Percentiles rank a stretch among this genome's conserved stretches.
Conservation (phyloP, 2,888 invertebrate species). For the Volucella inanis region DNA sequence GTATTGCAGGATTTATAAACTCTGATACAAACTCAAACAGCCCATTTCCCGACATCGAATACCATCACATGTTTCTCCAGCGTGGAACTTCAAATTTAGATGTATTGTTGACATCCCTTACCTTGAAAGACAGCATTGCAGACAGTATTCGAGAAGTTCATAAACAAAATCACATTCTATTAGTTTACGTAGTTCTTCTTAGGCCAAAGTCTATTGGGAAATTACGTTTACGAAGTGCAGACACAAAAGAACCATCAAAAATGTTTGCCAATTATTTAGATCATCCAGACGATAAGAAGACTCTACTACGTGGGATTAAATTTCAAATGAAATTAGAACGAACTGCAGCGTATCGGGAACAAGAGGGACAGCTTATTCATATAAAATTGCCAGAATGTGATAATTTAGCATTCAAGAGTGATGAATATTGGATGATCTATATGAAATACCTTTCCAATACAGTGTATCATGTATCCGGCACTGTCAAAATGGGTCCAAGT, state of each 20-base stretch:
- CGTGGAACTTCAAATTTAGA: constrained; percentile 76
- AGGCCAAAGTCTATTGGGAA: constrained; percentile 83
- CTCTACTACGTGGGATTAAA: constrained; percentile 79
- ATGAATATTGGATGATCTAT: constrained; percentile 87
- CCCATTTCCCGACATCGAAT: constrained; percentile 86
- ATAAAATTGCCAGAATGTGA: constrained; percentile 77
- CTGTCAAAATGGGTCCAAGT: constrained; percentile 88
- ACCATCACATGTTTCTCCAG: constrained; percentile 83
- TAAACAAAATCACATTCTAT: constrained; percentile 63
- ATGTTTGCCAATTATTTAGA: constrained; percentile 85
- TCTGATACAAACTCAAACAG: constrained; percentile 82
- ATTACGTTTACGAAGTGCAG: constrained; percentile 83
- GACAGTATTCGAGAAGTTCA: constrained; percentile 33
- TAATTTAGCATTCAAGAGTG: constrained; percentile 77
- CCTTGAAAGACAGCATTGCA: constrained; percentile 46
- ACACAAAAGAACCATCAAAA: constrained; percentile 84
- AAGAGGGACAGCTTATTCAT: constrained; percentile 77
- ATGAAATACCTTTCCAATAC: constrained; percentile 86
- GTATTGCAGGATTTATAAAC: constrained; percentile 85
- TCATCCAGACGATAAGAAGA: constrained; percentile 82
- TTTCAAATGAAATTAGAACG: constrained; percentile 80
- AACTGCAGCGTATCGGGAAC: constrained; percentile 81
- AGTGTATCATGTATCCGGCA: constrained; percentile 87
- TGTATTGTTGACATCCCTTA: constrained; percentile 37
- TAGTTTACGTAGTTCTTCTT: constrained; percentile 75